Evolutionary conservation across 2,113 vertebrate species (phyloP).

Genomic region (Nycticorax nycticorax): DNA sequence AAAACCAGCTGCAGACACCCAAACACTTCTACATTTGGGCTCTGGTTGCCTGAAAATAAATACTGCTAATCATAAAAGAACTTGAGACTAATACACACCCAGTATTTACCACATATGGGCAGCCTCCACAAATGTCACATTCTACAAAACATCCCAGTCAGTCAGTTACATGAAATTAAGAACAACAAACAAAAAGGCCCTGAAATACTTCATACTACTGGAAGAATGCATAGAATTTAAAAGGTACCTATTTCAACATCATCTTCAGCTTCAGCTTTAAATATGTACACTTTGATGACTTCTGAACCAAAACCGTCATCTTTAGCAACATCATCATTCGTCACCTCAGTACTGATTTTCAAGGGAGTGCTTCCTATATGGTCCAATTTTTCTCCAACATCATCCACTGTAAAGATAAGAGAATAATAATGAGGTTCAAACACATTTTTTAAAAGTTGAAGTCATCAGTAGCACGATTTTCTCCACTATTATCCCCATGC

Average conservation of each 20-base stretch:
- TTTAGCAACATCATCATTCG: slow-evolving; percentile 90
- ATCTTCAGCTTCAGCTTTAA: slow-evolving; percentile 98
- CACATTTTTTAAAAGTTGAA: background rate
- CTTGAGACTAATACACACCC: background rate
- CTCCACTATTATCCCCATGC: background rate
- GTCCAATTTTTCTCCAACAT: slow-evolving; percentile 96
- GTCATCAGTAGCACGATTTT: background rate
- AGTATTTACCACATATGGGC: background rate
- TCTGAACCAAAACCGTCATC: slow-evolving; percentile 92
- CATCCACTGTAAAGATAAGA: slow-evolving; percentile 86
- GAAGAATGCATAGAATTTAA: background rate
- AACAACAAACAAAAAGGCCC: background rate
- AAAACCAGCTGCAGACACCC: background rate
- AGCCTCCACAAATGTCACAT: background rate
- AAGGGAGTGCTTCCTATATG: slow-evolving; percentile 90
- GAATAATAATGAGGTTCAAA: slow-evolving; percentile 34
- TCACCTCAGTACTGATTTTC: slow-evolving; percentile 92
- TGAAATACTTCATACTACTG: background rate
- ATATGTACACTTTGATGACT: slow-evolving; percentile 99
- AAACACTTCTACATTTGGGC: background rate
- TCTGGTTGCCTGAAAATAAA: background rate
- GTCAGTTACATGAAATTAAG: background rate
- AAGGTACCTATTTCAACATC: slow-evolving; percentile 93
- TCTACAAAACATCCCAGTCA: background rate
- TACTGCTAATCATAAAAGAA: background rate